phyloP scores from a whole-genome alignment of 2,888 invertebrate species.

The Phortica okadai region DNA sequence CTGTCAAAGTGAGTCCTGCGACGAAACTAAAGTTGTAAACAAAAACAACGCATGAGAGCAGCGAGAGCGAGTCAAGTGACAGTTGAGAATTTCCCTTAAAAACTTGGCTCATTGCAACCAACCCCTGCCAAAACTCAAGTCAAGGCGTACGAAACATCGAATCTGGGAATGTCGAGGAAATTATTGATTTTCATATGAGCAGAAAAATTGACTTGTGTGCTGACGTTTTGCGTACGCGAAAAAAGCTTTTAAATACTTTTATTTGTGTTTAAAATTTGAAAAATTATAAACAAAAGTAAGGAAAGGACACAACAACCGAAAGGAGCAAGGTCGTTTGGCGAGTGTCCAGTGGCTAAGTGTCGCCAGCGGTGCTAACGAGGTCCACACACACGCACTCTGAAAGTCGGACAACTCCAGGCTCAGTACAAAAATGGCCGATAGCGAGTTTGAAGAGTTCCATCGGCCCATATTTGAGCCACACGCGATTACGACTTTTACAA shows the following conservation, averaged over 20 bases:
- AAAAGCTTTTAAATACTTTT: slow-evolving; percentile 34
- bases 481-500: slow-evolving; percentile 81
- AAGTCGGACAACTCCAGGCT: not conserved
- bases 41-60: slow-evolving; percentile 55
- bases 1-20: slow-evolving; percentile 40
- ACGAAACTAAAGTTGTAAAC: slow-evolving; percentile 55
- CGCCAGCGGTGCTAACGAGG: slow-evolving; percentile 23
- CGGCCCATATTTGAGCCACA: slow-evolving; percentile 81
- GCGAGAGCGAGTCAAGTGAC: slow-evolving; percentile 45
- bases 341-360: slow-evolving; percentile 50
- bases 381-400: not conserved
- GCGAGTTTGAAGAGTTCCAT: slow-evolving; percentile 95
- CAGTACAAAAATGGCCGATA: slow-evolving; percentile 85
- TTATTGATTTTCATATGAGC: slow-evolving; percentile 69
- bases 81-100: slow-evolving; percentile 56
- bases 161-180: slow-evolving; percentile 58
- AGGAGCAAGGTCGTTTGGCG: slow-evolving; percentile 39
- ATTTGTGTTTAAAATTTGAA: slow-evolving; percentile 30
- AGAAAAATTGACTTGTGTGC: slow-evolving; percentile 73
- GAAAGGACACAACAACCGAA: not conserved
- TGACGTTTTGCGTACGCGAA: slow-evolving; percentile 45
- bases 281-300: slow-evolving; percentile 6
- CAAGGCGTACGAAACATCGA: slow-evolving; percentile 35
- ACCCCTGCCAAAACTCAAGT: slow-evolving; percentile 44
- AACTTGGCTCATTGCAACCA: slow-evolving; percentile 26